Percentiles rank a stretch among this genome's conserved stretches.
phyloP scores from a whole-genome alignment of 2,113 vertebrate genomes.

The Crotalus horridus region DNA sequence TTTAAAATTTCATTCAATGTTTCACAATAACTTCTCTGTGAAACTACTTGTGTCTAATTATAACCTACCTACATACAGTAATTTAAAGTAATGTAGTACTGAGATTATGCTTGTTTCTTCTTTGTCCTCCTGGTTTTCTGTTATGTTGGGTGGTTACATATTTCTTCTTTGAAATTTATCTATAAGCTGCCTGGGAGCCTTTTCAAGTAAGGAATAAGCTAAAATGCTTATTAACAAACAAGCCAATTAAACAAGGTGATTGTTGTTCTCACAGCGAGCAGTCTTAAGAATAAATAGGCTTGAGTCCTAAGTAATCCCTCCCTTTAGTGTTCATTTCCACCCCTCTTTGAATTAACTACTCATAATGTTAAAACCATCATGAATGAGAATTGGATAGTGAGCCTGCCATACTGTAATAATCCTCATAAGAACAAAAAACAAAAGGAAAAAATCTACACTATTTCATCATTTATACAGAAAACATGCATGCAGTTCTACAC shows the following conservation, averaged over 20 bases:
- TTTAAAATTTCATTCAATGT: too few relatives aligned
- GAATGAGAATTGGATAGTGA: neutral
- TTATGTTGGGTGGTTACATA: neutral
- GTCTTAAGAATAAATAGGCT: neutral
- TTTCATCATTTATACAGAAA: neutral
- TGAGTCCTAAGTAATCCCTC: neutral
- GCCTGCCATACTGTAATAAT: neutral
- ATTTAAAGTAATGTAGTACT: neutral
- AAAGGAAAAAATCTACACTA: too few relatives aligned
- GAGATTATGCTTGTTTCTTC: neutral
- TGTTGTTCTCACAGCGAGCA: neutral
- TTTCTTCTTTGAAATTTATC: neutral
- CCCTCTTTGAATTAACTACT: neutral
- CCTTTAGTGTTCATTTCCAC: neutral
- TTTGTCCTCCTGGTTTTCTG: neutral
- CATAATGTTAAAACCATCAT: neutral
- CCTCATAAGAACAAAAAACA: neutral
- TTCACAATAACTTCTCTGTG: neutral
- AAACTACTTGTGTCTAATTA: neutral
- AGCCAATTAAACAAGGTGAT: neutral
- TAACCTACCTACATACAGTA: neutral
- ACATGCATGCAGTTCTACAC: neutral
- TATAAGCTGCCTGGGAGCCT: neutral
- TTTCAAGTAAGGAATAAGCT: neutral
- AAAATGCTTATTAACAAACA: neutral